These are phyloP conservation scores for Lasioglossum zephyrum DNA, from an alignment of 2,888 invertebrate species.

Conservation along the genomic window DNA sequence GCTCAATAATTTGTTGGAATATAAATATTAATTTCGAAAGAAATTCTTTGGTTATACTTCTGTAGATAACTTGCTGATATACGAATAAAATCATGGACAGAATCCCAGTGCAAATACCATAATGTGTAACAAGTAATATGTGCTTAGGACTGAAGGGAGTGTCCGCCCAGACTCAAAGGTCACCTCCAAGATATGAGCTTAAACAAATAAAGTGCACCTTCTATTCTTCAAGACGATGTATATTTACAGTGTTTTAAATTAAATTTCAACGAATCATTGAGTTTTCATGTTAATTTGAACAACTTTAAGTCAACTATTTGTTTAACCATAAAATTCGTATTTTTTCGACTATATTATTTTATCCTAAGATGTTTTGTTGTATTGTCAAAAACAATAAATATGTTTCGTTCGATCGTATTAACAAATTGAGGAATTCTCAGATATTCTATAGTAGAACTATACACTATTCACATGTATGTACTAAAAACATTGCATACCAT, in stretches of 20 bases:
- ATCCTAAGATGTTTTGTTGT: not conserved
- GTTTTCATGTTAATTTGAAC: not conserved
- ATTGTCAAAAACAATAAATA: slow-evolving; percentile 9
- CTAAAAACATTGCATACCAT: slow-evolving; percentile 89
- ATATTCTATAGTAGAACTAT: slow-evolving; percentile 24
- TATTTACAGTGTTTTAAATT: not conserved
- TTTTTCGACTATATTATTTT: not conserved
- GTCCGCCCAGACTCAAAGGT: not conserved
- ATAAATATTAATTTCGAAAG: not conserved
- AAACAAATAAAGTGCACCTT: not conserved
- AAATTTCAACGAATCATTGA: not conserved
- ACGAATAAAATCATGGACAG: not conserved
- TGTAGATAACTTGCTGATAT: not conserved
- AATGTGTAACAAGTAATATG: not conserved
- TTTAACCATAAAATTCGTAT: not conserved
- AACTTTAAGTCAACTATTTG: not conserved
- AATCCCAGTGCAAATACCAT: not conserved
- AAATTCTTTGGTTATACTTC: not conserved
- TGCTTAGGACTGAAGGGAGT: not conserved
- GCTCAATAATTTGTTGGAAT: not conserved
- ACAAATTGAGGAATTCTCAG: slow-evolving; percentile 9
- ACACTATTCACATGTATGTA: slow-evolving; percentile 32
- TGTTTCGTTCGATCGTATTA: not conserved
- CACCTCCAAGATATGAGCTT: not conserved
- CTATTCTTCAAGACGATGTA: not conserved